Conservation (phyloP, 2,888 invertebrate genomes). For the Mesorhabditis spiculigera region DNA sequence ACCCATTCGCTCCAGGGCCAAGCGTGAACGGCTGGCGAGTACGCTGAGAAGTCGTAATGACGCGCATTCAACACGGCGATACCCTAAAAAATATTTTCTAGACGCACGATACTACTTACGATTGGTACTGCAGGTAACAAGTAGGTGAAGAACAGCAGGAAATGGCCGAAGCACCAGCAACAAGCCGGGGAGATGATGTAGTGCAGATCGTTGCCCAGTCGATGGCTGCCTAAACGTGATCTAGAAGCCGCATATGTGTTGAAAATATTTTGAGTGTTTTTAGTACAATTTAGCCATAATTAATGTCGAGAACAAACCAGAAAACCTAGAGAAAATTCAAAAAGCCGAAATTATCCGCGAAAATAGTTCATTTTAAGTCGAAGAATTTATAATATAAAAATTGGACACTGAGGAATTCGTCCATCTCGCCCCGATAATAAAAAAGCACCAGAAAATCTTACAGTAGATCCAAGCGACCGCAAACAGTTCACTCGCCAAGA, state of each 20-base stretch:
- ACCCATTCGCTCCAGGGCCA: slow-evolving; percentile 52
- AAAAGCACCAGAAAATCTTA: slow-evolving; percentile 19
- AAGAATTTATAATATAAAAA: too few relatives aligned
- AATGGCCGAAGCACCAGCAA: slow-evolving; percentile 55
- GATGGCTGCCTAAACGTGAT: slow-evolving; percentile 46
- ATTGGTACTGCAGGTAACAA: slow-evolving; percentile 54
- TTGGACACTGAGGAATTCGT: too few relatives aligned
- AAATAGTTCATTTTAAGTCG: too few relatives aligned
- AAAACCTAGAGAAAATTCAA: too few relatives aligned
- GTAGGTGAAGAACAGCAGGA: slow-evolving; percentile 51
- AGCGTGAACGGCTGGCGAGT: slow-evolving; percentile 42
- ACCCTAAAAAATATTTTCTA: slow-evolving; percentile 28
- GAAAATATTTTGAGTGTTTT: background rate
- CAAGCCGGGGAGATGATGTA: slow-evolving; percentile 44
- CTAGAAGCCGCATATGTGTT: background rate
- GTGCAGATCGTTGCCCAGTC: slow-evolving; percentile 53
- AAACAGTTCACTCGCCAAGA: slow-evolving; percentile 52
- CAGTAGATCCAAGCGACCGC: slow-evolving; percentile 58
- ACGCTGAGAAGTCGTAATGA: slow-evolving; percentile 47
- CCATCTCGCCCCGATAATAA: too few relatives aligned
- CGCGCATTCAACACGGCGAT: slow-evolving; percentile 47
- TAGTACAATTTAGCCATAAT: too few relatives aligned
- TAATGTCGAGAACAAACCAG: too few relatives aligned
- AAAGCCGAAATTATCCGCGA: too few relatives aligned
- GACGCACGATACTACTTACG: slow-evolving; percentile 26